A percentile compares a stretch with the other conserved stretches of the same genome.
These are phyloP conservation scores for Artemisiospiza belli DNA, from an alignment of 2,113 vertebrate species.

Conservation along the genomic window DNA sequence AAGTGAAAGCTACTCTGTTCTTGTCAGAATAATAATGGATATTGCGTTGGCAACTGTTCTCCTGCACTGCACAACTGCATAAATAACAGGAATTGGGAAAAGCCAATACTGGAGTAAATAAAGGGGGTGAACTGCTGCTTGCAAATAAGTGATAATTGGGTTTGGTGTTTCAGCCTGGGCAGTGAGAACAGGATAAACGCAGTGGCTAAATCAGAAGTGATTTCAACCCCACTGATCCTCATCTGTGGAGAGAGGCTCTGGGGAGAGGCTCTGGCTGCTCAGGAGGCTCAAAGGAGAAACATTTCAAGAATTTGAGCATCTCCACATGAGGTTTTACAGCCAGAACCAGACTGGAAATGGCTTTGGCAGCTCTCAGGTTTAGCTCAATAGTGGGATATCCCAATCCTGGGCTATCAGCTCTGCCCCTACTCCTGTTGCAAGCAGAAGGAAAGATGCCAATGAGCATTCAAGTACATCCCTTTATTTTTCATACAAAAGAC, in stretches of 20 bases:
- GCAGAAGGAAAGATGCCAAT: not conserved
- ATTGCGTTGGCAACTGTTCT: constrained; percentile 1
- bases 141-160: not conserved
- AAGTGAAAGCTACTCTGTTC: constrained; percentile 40
- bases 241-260: not conserved
- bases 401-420: not conserved
- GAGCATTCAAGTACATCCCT: not conserved
- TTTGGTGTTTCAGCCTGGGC: not conserved
- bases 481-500: not conserved
- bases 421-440: not conserved
- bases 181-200: not conserved
- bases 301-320: fast-evolving
- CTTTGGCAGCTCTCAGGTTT: not conserved
- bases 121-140: not conserved
- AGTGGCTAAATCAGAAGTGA: not conserved
- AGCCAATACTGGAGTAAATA: not conserved
- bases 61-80: not conserved
- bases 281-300: not conserved
- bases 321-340: fast-evolving
- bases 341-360: not conserved
- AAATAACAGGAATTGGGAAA: constrained; percentile 10
- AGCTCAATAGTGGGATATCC: not conserved
- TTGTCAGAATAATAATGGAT: constrained; percentile 48
- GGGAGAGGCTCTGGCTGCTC: not conserved
- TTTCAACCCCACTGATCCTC: not conserved